Conservation (phyloP, 2,797 vertebrate genomes). For the Gymnoscopelus braueri region DNA sequence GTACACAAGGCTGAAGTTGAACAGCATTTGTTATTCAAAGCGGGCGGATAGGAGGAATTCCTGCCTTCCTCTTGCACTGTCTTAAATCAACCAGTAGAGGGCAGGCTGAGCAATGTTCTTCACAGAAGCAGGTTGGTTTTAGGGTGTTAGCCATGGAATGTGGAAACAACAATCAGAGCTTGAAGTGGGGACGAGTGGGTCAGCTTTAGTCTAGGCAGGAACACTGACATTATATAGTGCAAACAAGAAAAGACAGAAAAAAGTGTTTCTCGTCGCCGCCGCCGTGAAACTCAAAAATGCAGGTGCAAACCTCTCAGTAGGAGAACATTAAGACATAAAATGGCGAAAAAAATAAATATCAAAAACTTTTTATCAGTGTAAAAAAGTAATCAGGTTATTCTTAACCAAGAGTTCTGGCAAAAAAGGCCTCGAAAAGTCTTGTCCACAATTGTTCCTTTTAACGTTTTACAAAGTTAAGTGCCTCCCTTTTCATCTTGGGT, state of each 20-base stretch:
- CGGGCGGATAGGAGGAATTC: slow-evolving; percentile 14
- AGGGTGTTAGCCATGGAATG: slow-evolving; percentile 63
- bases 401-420: slow-evolving; percentile 99
- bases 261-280: slow-evolving; percentile 85
- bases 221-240: slow-evolving; percentile 98
- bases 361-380: slow-evolving; percentile 99
- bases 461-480: slow-evolving; percentile 91
- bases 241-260: slow-evolving; percentile 90
- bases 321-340: slow-evolving; percentile 99
- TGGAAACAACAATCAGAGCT: slow-evolving; percentile 53
- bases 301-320: slow-evolving; percentile 96
- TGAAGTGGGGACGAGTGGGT: slow-evolving; percentile 81
- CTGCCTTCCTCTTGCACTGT: slow-evolving; percentile 29
- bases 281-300: slow-evolving; percentile 89
- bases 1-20: slow-evolving; percentile 12
- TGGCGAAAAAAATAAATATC: slow-evolving; percentile 99
- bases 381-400: slow-evolving; percentile 98
- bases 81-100: slow-evolving; percentile 39
- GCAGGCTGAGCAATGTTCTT: slow-evolving; percentile 42
- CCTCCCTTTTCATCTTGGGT: slow-evolving; percentile 71
- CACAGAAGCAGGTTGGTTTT: slow-evolving; percentile 52
- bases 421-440: slow-evolving; percentile 99
- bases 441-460: slow-evolving; percentile 85
- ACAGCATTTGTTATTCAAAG: slow-evolving; percentile 39
- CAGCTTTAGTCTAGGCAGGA: slow-evolving; percentile 92